A percentile compares a stretch with the other conserved stretches of the same genome.
Evolutionary conservation across 2,888 invertebrate genomes (phyloP).

Genomic region (Chrysopilus asiliformis): DNA sequence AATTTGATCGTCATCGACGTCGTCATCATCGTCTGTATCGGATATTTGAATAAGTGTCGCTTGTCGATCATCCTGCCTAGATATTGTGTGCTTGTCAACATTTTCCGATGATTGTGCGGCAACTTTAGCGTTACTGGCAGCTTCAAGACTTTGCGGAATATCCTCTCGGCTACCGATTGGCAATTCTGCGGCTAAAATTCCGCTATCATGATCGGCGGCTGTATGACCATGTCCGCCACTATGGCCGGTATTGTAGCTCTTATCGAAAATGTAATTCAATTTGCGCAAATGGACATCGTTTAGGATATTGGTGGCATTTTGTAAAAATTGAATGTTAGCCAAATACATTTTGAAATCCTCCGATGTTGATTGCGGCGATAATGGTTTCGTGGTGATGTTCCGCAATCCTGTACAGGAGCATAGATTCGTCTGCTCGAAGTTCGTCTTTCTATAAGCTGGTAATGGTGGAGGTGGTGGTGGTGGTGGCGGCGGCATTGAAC

Average conservation of each 20-base stretch:
- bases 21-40: not conserved
- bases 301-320: constrained; percentile 53
- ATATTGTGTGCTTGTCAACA: not conserved
- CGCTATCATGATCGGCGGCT: not conserved
- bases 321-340: constrained; percentile 58
- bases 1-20: not conserved
- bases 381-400: constrained; percentile 48
- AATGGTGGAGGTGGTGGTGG: too few relatives aligned
- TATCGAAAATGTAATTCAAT: constrained; percentile 44
- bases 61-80: not conserved
- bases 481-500: too few relatives aligned
- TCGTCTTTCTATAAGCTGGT: not conserved
- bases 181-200: not conserved
- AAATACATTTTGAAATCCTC: constrained; percentile 58
- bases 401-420: constrained; percentile 36
- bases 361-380: constrained; percentile 50
- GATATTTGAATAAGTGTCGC: too few relatives aligned
- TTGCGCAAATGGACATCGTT: constrained; percentile 46
- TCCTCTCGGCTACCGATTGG: not conserved
- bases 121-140: too few relatives aligned
- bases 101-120: not conserved
- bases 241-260: constrained; percentile 29
- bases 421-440: constrained; percentile 21
- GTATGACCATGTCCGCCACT: not conserved
- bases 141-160: too few relatives aligned